Conservation (phyloP, 2,113 vertebrate genomes). For the Mustela lutreola region DNA sequence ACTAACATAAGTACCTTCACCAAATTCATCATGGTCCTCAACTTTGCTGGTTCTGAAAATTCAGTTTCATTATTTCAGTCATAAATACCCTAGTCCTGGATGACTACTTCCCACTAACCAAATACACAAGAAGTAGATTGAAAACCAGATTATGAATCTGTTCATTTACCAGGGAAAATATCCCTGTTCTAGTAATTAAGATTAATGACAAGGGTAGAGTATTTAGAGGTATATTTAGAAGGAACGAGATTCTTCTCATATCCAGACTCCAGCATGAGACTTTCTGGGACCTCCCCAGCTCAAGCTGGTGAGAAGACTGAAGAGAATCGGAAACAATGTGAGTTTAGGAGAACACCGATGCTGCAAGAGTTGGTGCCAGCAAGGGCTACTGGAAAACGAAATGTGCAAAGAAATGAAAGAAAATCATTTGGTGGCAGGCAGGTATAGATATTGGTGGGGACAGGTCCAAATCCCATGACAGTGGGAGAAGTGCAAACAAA, state of each 20-base stretch:
- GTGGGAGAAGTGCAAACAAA: neutral
- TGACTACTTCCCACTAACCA: neutral
- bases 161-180: conserved; percentile 33
- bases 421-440: neutral
- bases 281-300: neutral
- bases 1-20: neutral
- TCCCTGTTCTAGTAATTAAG: neutral
- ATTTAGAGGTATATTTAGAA: conserved; percentile 1
- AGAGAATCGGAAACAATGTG: neutral
- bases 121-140: neutral
- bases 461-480: neutral
- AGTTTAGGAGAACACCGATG: neutral
- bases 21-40: neutral
- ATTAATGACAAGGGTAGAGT: neutral
- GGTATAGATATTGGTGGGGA: neutral
- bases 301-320: neutral
- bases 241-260: neutral
- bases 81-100: neutral
- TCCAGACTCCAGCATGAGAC: neutral
- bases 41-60: neutral
- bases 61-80: neutral
- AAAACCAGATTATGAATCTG: neutral
- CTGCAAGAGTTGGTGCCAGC: neutral
- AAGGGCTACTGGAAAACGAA: neutral
- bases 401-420: neutral